A percentile compares a stretch with the other conserved stretches of the same genome.
Conservation (phyloP, 2,797 vertebrate genomes). For the Bryconaethiops microstoma region DNA sequence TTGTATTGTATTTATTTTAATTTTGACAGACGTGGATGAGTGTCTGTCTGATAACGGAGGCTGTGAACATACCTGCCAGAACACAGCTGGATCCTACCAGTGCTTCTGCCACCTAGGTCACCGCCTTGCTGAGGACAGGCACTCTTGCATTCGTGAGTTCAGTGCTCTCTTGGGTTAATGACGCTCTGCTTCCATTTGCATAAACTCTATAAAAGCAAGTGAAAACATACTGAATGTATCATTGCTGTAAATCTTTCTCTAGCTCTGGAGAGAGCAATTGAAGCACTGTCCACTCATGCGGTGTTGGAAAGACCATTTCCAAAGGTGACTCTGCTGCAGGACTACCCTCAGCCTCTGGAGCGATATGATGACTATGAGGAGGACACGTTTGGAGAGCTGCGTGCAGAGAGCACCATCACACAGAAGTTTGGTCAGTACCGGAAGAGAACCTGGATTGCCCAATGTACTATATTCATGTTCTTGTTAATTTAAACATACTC, state of each 20-base stretch:
- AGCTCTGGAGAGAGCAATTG: conserved; percentile 67
- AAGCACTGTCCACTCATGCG: conserved; percentile 63
- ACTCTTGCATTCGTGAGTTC: conserved; percentile 77
- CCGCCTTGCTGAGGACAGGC: conserved; percentile 73
- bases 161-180: neutral
- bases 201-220: neutral
- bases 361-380: conserved; percentile 72
- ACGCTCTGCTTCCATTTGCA: neutral
- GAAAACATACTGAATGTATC: neutral
- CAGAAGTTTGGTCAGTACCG: conserved; percentile 79
- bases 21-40: conserved; percentile 80
- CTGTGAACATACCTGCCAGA: conserved; percentile 80
- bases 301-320: conserved; percentile 68
- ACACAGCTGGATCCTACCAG: conserved; percentile 80
- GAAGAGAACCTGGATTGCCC: neutral
- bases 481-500: neutral
- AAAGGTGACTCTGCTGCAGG: conserved; percentile 74
- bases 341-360: conserved; percentile 71
- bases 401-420: conserved; percentile 77
- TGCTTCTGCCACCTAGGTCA: conserved; percentile 76
- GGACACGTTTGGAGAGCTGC: conserved; percentile 73
- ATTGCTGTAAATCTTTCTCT: conserved; percentile 4
- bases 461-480: no score
- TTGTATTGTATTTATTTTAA: conserved; percentile 1
- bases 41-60: conserved; percentile 69